These are phyloP conservation scores for Pandemis heparana DNA, from an alignment of 2,888 invertebrate species.

Conservation along the genomic window DNA sequence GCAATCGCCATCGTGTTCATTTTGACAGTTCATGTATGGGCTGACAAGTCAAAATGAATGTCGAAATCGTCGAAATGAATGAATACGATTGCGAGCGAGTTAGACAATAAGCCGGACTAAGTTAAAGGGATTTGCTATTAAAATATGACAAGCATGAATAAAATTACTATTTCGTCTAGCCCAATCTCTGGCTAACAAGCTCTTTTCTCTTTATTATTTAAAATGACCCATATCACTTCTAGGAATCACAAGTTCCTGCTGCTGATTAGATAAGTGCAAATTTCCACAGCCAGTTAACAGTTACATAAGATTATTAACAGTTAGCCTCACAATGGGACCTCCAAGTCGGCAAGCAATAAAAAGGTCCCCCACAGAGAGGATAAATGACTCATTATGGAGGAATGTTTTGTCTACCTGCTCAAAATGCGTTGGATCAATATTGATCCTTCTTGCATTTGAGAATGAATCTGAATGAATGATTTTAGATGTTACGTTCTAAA, in stretches of 20 bases:
- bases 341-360: constrained; percentile 46
- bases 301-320: constrained; percentile 33
- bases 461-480: neutral
- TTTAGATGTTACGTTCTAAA: too few relatives aligned
- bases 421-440: constrained; percentile 41
- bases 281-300: constrained; percentile 31
- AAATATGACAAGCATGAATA: too few relatives aligned
- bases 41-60: too few relatives aligned
- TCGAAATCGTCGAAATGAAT: too few relatives aligned
- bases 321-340: constrained; percentile 44
- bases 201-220: neutral
- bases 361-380: constrained; percentile 54
- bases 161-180: neutral
- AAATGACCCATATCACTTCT: constrained; percentile 3
- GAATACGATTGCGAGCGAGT: too few relatives aligned
- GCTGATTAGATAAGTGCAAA: constrained; percentile 37
- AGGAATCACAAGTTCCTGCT: constrained; percentile 10
- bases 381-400: constrained; percentile 66
- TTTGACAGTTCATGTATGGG: too few relatives aligned
- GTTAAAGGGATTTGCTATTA: too few relatives aligned
- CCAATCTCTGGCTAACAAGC: neutral
- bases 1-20: too few relatives aligned
- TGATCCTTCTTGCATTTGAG: constrained; percentile 22
- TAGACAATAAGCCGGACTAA: too few relatives aligned
- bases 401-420: constrained; percentile 62